Evolutionary conservation across 2,888 invertebrate species (phyloP).

Genomic region (Orgyia antiqua): DNA sequence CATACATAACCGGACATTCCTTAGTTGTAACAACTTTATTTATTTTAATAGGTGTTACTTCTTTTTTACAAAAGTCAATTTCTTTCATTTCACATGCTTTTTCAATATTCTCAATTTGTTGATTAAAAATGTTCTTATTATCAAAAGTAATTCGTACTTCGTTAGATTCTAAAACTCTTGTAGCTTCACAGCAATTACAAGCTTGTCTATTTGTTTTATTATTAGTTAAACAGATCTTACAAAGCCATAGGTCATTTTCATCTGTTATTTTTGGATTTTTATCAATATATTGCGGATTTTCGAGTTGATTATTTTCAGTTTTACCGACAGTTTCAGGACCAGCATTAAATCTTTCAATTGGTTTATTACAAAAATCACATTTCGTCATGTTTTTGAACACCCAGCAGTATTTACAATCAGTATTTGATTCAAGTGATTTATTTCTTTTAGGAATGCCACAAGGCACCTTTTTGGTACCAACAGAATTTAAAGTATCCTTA

Average conservation of each 20-base stretch:
- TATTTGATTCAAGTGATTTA: background rate
- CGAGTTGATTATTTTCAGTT: background rate
- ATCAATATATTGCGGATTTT: background rate
- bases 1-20: background rate
- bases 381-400: slow-evolving; percentile 30
- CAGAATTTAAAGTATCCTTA: too few relatives aligned
- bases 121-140: slow-evolving; percentile 9
- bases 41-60: background rate
- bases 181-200: slow-evolving; percentile 45
- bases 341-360: slow-evolving; percentile 5
- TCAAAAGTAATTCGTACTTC: slow-evolving; percentile 21
- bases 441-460: too few relatives aligned
- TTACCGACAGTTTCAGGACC: too few relatives aligned
- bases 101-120: background rate
- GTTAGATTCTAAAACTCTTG: slow-evolving; percentile 10
- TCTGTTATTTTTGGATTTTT: too few relatives aligned
- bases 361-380: slow-evolving; percentile 39
- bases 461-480: too few relatives aligned
- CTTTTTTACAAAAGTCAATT: background rate
- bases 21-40: background rate
- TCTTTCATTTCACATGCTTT: background rate
- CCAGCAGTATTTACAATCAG: slow-evolving; percentile 42
- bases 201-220: slow-evolving; percentile 28
- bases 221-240: slow-evolving; percentile 38
- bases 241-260: slow-evolving; percentile 33